These are phyloP conservation scores for Cyanoderma ruficeps DNA, from an alignment of 2,113 vertebrate species.

Conservation along the genomic window DNA sequence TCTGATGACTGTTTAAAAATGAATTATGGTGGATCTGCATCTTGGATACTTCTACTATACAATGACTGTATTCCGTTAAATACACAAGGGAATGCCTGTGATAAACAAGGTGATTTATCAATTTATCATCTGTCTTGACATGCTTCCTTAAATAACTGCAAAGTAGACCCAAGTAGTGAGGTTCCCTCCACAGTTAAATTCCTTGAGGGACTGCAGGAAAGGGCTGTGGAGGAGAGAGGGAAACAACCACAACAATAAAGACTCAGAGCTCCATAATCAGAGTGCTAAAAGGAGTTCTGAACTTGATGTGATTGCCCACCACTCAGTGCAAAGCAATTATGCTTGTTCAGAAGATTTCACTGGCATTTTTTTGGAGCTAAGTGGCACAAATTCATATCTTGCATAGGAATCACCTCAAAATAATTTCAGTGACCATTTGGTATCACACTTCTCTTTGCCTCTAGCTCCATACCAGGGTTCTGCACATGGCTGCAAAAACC, in stretches of 20 bases:
- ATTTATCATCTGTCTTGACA: background rate
- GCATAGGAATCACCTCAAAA: background rate
- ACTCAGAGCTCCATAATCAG: background rate
- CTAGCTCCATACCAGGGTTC: background rate
- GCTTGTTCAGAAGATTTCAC: background rate
- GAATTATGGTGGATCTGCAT: background rate
- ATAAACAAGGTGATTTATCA: background rate
- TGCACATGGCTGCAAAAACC: background rate
- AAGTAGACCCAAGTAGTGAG: background rate
- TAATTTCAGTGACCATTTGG: background rate
- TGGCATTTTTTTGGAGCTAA: background rate
- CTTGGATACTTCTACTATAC: background rate
- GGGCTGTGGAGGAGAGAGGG: accelerated
- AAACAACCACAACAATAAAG: background rate
- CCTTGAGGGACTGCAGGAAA: background rate
- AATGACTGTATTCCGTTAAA: background rate
- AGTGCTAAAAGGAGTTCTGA: background rate
- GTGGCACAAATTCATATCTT: background rate
- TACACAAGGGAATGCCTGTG: background rate
- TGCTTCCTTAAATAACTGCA: background rate
- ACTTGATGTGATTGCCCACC: background rate
- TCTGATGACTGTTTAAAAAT: background rate
- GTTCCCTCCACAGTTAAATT: background rate
- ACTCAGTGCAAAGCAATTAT: background rate
- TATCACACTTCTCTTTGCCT: background rate